Evolutionary conservation across 2,888 invertebrate species (phyloP), one percentile per base, ranked within the genome.

Genomic region (Drepana falcataria): DNA sequence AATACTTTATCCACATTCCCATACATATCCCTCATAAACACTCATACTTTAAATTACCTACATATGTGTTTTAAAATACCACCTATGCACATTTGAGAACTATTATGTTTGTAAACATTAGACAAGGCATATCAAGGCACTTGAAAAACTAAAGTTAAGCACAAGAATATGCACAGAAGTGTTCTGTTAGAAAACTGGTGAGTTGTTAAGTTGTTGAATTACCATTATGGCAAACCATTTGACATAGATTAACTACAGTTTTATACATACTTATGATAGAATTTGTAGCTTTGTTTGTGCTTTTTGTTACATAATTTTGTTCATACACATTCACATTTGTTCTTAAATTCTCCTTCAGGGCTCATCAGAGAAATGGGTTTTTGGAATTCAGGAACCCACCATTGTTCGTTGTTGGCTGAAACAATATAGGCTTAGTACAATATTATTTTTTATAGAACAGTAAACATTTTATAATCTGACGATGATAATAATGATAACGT

Each of bases 231-330:
- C 82, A 78, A 77, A 77, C 72, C 73, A 71, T 78, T 70, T 77
- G 76, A 75, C 69, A 79, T 73, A 71, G 66, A 69, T 74, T 70
- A 75, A 75, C 68, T 63, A 61, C 68, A 69, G 68, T 59, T 62
- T 59, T 68, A 78, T 63, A 75, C 60, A 70, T 72, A 66, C 71
- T 68, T 75, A 73, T 68, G 70, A 9, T 69, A 69, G 73, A 75
- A 81, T 85, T 87, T 88, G 85, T 87, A 86, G 83, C 81, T 79
- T 75, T 67, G 65, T 87, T 89, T 87, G 88, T 89, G 89, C 89
- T 85, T 83, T 78, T 72, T 76, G 81, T 85, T 85, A 71, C 78
- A 60, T 73, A 73, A 64, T 82, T 21, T 85, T 82, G 82, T 81
- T 81, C 77, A 77, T 81, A 77, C 70, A 74, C 68, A 75, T 75